A percentile compares a stretch with the other conserved stretches of the same genome.
These are phyloP conservation scores for Machimus rusticus DNA, from an alignment of 2,888 invertebrate genomes.

Conservation along the genomic window DNA sequence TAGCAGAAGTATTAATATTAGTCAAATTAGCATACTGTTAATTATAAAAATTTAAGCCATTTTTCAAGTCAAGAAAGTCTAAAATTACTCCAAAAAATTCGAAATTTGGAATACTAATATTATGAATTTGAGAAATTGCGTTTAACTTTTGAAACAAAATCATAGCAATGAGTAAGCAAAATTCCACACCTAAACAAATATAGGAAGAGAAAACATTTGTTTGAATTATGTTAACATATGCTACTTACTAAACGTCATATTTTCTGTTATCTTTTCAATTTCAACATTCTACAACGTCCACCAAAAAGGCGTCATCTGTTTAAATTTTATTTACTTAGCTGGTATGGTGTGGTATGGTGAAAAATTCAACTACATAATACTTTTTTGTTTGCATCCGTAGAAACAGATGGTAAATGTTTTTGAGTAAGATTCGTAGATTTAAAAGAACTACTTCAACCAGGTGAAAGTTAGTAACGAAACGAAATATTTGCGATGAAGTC, in stretches of 20 bases:
- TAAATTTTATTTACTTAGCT: background rate
- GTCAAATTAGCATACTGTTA: too few relatives aligned
- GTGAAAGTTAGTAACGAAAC: background rate
- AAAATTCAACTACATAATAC: background rate
- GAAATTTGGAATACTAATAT: background rate
- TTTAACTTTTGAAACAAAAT: background rate
- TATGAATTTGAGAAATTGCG: background rate
- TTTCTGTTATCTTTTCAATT: background rate
- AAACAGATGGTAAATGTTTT: background rate
- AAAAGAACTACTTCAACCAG: background rate
- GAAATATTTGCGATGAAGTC: background rate
- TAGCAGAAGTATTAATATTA: too few relatives aligned
- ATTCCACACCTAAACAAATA: background rate
- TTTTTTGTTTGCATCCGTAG: background rate
- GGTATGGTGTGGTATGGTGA: background rate
- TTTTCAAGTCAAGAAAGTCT: background rate
- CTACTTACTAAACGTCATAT: background rate
- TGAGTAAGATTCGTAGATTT: background rate
- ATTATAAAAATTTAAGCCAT: too few relatives aligned
- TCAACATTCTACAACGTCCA: background rate
- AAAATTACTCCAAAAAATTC: background rate
- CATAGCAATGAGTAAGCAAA: background rate
- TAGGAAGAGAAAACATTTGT: background rate
- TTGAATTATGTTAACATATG: background rate
- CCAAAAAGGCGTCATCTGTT: background rate